Evolutionary conservation across 2,797 vertebrate species (phyloP), one percentile per base, ranked within the genome.

Genomic region (Schizopygopsis malacanthus): DNA sequence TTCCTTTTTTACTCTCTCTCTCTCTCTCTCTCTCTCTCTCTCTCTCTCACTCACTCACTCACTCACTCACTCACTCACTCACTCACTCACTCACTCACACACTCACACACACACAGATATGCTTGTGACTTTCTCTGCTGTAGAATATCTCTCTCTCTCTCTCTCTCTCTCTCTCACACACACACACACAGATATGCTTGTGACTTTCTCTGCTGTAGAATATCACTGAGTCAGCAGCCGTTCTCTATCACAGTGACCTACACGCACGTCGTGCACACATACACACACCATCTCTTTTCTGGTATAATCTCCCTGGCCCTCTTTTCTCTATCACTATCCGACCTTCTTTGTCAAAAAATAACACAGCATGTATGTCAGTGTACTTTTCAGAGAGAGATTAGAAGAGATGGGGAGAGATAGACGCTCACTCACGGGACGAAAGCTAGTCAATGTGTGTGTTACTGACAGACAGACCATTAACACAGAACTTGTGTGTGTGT

Each of bases 91-190:
- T 92, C 83, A 59, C 47, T 10, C n/a, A 25, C 70, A 20, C 82
- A 50, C 70, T 33, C 28, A 10, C 70, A 6, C 52, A 25, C 52
- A 10, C 71, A 67, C 56, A 12, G 28, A 28, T 28, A 28, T 28
- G 28, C 28, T 28, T 28, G 28, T 28, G 28, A 28, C 28, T 28
- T 28, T 28, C 28, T 28, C 28, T 28, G 28, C 28, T 28, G 28
- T 28, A 28, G 28, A 28, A 28, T 28, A 28, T 89, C 89, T 92
- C 92, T 89, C 89, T 92, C 92, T 90, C 78, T 67, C 82, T 85
- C 87, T 79, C 89, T 91, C 89, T 76, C 85, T 82, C 90, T 43
- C 79, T 82, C 76, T 18, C 61, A 79, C 88, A 86, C 79, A 75
- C 83, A 50, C 72, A 85, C 84, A 45, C 72, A 79, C 56, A 69